A percentile compares a stretch with the other conserved stretches of the same genome.
Evolutionary conservation across 2,888 invertebrate genomes (phyloP).

Genomic region (Eumerus sabulonum): DNA sequence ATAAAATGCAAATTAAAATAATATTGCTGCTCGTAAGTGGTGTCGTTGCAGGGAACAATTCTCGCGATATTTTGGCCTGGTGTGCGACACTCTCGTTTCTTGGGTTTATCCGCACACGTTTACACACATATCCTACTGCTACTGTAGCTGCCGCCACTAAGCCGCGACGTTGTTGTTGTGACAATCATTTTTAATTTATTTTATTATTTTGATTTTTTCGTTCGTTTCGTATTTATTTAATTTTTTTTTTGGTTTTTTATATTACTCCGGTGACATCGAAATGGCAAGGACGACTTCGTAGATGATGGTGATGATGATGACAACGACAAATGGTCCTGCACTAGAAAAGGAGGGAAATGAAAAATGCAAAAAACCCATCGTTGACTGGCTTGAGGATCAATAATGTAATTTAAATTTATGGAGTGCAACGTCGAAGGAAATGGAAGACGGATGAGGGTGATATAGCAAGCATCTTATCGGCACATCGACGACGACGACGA

Average conservation of each 20-base stretch:
- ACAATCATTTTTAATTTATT: constrained; percentile 68
- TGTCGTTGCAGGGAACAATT: constrained; percentile 64
- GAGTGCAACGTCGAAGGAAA: constrained; percentile 44
- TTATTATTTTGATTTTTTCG: too few species aligned
- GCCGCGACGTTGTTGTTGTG: constrained; percentile 29
- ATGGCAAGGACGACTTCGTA: constrained; percentile 40
- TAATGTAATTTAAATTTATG: constrained; percentile 68
- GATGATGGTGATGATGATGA: constrained; percentile 7
- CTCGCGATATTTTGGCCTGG: constrained; percentile 47
- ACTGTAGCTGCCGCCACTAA: constrained; percentile 23
- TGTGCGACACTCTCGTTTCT: constrained; percentile 33
- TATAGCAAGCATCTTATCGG: background rate
- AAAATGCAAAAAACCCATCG: background rate
- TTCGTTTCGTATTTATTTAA: constrained; percentile 4
- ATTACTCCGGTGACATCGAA: constrained; percentile 11
- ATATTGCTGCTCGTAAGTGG: constrained; percentile 65
- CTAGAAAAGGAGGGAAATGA: constrained; percentile 35
- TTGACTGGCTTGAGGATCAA: constrained; percentile 64
- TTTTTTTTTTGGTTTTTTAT: constrained; percentile 15
- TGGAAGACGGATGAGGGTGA: constrained; percentile 4
- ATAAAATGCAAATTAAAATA: constrained; percentile 69
- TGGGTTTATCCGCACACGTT: too few species aligned
- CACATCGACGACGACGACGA: constrained; percentile 33
- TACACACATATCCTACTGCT: constrained; percentile 19
- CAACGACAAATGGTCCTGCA: constrained; percentile 13